Percentiles rank a stretch among this genome's conserved stretches.
phyloP scores from a whole-genome alignment of 2,113 vertebrate species.

The Oryzias curvinotus region DNA sequence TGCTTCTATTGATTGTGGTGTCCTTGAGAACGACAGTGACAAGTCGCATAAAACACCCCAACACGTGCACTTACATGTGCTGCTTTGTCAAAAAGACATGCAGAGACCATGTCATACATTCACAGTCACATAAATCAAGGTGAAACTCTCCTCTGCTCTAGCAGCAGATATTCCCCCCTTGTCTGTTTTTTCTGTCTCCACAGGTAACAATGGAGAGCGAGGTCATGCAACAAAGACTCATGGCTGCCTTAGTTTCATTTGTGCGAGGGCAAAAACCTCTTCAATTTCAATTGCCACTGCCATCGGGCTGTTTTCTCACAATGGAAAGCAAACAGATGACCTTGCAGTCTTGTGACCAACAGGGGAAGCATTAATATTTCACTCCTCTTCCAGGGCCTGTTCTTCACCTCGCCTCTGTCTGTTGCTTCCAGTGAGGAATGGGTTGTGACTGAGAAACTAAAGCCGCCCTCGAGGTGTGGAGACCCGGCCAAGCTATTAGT shows the following conservation, averaged over 20 bases:
- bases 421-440: conserved; percentile 23
- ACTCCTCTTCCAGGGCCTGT: conserved; percentile 48
- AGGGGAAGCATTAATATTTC: conserved; percentile 71
- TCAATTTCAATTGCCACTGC: conserved; percentile 63
- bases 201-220: conserved; percentile 56
- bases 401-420: conserved; percentile 25
- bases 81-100: conserved; percentile 14
- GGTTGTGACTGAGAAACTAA: conserved; percentile 34
- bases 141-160: conserved; percentile 28
- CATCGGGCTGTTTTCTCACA: conserved; percentile 57
- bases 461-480: conserved; percentile 21
- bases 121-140: conserved; percentile 36
- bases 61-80: conserved; percentile 19
- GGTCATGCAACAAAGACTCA: conserved; percentile 57
- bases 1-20: conserved; percentile 71
- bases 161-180: neutral
- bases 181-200: neutral
- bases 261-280: conserved; percentile 58
- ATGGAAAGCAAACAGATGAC: conserved; percentile 58
- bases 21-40: conserved; percentile 59
- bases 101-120: conserved; percentile 11
- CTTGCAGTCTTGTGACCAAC: conserved; percentile 61
- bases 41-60: conserved; percentile 42
- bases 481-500: conserved; percentile 2
- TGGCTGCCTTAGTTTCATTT: conserved; percentile 58